Conservation (phyloP, 2,113 vertebrate genomes). For the Epinephelus fuscoguttatus region DNA sequence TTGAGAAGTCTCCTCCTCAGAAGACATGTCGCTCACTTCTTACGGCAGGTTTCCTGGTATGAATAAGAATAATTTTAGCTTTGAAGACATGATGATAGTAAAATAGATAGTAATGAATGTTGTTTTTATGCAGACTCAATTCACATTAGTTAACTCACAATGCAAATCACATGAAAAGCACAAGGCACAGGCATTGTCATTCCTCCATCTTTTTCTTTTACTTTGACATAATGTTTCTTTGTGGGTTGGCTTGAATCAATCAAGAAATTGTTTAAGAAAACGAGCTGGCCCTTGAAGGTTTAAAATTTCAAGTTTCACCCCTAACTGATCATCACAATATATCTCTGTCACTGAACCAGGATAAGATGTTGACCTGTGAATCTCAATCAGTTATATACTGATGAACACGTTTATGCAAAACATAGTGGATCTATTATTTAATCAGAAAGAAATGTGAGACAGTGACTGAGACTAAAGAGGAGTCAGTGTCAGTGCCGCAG, state of each 20-base stretch:
- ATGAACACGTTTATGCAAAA: background rate
- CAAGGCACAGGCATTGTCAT: background rate
- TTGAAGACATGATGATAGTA: background rate
- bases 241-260: background rate
- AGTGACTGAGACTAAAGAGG: background rate
- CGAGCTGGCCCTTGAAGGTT: background rate
- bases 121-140: background rate
- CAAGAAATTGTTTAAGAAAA: background rate
- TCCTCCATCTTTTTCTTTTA: background rate
- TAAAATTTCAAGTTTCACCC: background rate
- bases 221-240: background rate
- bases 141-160: background rate
- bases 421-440: background rate
- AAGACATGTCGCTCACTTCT: slow-evolving; percentile 64
- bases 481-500: background rate
- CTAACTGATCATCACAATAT: background rate
- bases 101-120: background rate
- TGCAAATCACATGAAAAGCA: background rate
- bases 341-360: background rate
- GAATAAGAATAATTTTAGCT: background rate
- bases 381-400: background rate
- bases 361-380: background rate
- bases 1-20: slow-evolving; percentile 53
- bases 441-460: background rate
- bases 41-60: slow-evolving; percentile 25